These are phyloP conservation scores for Rhyzopertha dominica DNA, from an alignment of 1,140 invertebrate species.

Conservation along the genomic window DNA sequence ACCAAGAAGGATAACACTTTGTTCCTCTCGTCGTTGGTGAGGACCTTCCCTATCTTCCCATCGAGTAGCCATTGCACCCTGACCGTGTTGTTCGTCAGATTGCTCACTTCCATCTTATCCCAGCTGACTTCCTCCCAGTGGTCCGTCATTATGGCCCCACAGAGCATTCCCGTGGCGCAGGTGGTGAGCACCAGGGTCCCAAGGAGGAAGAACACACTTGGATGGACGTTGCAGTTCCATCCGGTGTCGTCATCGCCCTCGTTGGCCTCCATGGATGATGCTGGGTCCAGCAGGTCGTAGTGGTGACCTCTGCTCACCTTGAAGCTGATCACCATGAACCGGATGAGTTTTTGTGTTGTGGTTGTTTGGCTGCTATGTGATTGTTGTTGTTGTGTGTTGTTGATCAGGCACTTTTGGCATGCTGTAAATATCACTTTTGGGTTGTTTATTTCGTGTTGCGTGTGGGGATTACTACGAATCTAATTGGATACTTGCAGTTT, in stretches of 20 bases:
- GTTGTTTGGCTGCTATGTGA: too few species aligned
- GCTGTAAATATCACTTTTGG: too few species aligned
- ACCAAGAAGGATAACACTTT: slow-evolving; percentile 61
- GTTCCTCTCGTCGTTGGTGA: slow-evolving; percentile 31
- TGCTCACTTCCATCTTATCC: slow-evolving; percentile 54
- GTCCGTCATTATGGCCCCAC: slow-evolving; percentile 76
- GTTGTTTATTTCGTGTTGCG: too few species aligned
- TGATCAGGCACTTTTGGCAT: too few species aligned
- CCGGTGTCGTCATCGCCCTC: slow-evolving; percentile 46
- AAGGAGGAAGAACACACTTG: slow-evolving; percentile 37
- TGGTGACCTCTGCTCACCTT: too few species aligned
- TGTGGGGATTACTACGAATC: too few species aligned
- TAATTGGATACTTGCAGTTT: too few species aligned
- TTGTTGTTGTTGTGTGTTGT: too few species aligned
- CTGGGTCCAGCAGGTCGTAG: too few species aligned
- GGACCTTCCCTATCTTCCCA: slow-evolving; percentile 56
- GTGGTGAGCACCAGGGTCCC: slow-evolving; percentile 52
- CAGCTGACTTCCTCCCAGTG: slow-evolving; percentile 80
- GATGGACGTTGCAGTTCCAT: slow-evolving; percentile 44
- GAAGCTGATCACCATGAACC: too few species aligned
- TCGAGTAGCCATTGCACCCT: slow-evolving; percentile 61
- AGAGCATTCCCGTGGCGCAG: slow-evolving; percentile 69
- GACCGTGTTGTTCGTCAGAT: slow-evolving; percentile 51
- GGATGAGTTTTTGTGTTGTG: too few species aligned
- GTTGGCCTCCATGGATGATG: slow-evolving; percentile 19